Percentiles rank a stretch among this genome's conserved stretches.
These are phyloP conservation scores for Hemitrygon akajei DNA, from an alignment of 2,797 vertebrate species.

Conservation along the genomic window DNA sequence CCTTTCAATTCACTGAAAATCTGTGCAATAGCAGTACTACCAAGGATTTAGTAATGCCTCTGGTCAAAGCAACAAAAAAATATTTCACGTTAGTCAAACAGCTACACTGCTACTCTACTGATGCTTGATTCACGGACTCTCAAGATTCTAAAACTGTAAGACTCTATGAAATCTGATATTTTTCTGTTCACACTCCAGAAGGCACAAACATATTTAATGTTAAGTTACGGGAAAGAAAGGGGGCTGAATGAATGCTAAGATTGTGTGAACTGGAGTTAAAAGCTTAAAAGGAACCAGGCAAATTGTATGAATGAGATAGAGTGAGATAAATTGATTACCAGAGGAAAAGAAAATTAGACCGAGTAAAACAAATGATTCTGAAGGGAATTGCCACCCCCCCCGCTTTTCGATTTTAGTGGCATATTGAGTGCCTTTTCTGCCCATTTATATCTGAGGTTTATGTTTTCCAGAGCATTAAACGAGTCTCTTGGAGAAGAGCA, in stretches of 20 bases:
- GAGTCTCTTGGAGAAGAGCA: not conserved
- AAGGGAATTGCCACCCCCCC: constrained; percentile 1
- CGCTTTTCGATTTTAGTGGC: not conserved
- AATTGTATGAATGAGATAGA: constrained; percentile 4
- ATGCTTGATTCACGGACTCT: too few species aligned
- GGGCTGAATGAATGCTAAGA: not conserved
- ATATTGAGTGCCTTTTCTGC: not conserved
- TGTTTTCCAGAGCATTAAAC: constrained; percentile 3
- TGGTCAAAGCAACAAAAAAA: not conserved
- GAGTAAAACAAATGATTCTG: not conserved
- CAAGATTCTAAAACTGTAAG: too few species aligned
- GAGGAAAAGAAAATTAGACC: constrained; percentile 7
- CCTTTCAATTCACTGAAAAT: too few species aligned
- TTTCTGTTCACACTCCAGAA: not conserved
- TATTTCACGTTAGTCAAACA: not conserved
- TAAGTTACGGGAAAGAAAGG: not conserved
- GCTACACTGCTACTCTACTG: too few species aligned
- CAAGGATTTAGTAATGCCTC: not conserved
- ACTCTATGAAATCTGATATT: not conserved
- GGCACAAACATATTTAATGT: not conserved
- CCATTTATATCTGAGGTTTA: not conserved
- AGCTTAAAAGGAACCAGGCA: too few species aligned
- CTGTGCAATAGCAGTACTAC: too few species aligned
- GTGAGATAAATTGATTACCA: constrained; percentile 1
- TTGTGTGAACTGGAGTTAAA: not conserved